These are phyloP conservation scores for Benthosema pterotum DNA, from an alignment of 2,797 vertebrate species.

Conservation along the genomic window DNA sequence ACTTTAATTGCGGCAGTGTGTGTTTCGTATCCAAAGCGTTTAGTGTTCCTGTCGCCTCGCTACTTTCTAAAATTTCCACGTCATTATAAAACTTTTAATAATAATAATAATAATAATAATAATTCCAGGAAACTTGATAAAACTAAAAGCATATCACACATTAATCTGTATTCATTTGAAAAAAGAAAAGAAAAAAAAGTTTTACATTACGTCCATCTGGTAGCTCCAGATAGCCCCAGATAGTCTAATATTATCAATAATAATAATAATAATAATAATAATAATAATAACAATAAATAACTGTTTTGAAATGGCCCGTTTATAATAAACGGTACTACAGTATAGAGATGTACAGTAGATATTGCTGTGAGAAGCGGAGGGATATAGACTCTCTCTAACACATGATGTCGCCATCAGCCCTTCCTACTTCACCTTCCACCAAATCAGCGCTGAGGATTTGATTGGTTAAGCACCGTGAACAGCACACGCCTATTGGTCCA, in stretches of 20 bases:
- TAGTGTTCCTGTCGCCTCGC: no score
- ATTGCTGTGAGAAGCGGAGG: constrained; percentile 69
- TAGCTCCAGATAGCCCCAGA: no score
- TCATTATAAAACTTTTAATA: no score
- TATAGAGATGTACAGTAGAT: neutral
- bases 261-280: no score
- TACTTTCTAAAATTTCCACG: no score
- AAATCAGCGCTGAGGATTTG: constrained; percentile 41
- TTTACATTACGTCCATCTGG: neutral
- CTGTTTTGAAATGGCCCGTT: no score
- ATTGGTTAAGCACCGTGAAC: constrained; percentile 62
- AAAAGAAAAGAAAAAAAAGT: neutral
- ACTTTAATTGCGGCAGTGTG: neutral
- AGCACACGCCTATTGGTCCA: constrained; percentile 64
- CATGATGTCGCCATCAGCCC: constrained; percentile 73
- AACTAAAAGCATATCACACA: neutral
- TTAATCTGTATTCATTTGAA: neutral
- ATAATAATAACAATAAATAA: no score
- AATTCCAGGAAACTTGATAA: no score
- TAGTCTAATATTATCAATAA: no score
- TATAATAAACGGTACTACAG: no score
- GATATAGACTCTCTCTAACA: constrained; percentile 68
- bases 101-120: no score
- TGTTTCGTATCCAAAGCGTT: neutral
- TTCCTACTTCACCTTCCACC: constrained; percentile 72